Evolutionary conservation across 92 coral and sea anemone genomes (phyloP).

Genomic region (Phymanthus crucifer): DNA sequence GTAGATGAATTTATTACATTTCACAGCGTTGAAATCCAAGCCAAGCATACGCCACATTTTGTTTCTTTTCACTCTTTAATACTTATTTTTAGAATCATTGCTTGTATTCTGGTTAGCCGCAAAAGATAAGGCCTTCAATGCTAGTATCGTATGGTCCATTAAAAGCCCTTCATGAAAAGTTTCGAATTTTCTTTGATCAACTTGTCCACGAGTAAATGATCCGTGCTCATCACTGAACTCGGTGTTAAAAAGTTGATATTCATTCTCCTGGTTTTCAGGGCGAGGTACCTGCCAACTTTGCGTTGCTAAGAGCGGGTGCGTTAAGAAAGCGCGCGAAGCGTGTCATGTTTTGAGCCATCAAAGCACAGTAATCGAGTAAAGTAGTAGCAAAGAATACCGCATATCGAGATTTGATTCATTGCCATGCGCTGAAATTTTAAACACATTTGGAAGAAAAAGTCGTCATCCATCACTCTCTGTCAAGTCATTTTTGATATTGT

Average conservation of each 20-base stretch:
- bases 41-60: background rate
- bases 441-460: conserved; percentile 1
- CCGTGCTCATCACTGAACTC: background rate
- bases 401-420: background rate
- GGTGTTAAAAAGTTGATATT: background rate
- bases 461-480: background rate
- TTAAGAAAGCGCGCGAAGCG: conserved; percentile 11
- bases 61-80: conserved; percentile 10
- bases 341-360: background rate
- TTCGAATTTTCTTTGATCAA: conserved; percentile 18
- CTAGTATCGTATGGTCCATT: conserved; percentile 2
- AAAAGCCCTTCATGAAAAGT: conserved; percentile 5
- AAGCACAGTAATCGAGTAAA: conserved; percentile 2
- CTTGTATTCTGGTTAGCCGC: conserved; percentile 24
- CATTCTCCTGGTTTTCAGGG: background rate
- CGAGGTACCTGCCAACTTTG: background rate
- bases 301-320: background rate
- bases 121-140: conserved; percentile 1
- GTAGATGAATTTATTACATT: background rate
- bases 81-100: conserved; percentile 25
- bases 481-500: background rate
- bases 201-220: conserved; percentile 1
- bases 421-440: conserved; percentile 17
- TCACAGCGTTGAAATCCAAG: background rate
- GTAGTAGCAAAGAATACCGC: background rate